Percentiles rank a stretch among this genome's conserved stretches.
Evolutionary conservation across 2,113 vertebrate species (phyloP).

Genomic region (Oophaga pumilio): DNA sequence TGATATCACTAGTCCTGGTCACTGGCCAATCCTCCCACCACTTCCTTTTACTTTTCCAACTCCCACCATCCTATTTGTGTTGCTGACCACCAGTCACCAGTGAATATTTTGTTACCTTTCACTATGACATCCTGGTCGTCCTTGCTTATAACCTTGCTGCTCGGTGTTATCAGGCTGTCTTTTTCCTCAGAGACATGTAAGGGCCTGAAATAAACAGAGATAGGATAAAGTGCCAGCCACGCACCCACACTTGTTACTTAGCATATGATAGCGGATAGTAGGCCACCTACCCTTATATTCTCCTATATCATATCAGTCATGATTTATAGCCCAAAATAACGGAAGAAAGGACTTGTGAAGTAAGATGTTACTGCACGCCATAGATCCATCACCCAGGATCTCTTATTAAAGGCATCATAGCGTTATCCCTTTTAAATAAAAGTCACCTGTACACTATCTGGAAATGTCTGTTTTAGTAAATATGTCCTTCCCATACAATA

Average conservation of each 20-base stretch:
- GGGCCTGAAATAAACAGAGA: constrained; percentile 63
- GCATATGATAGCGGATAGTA: background rate
- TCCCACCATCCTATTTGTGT: background rate
- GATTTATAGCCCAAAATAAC: background rate
- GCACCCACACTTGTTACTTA: constrained; percentile 4
- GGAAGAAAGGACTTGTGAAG: background rate
- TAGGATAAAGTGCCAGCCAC: background rate
- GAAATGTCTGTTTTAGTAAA: too few species aligned
- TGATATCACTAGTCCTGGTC: background rate
- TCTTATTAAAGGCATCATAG: background rate
- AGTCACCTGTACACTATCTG: too few species aligned
- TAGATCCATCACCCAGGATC: background rate
- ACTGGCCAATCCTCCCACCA: background rate
- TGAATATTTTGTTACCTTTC: constrained; percentile 77
- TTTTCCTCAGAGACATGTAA: constrained; percentile 84
- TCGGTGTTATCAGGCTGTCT: constrained; percentile 86
- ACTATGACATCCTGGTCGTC: constrained; percentile 83
- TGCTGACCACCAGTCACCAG: background rate
- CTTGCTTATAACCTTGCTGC: constrained; percentile 76
- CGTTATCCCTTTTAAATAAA: background rate
- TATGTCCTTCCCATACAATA: too few species aligned
- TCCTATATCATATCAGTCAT: background rate
- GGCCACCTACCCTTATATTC: background rate
- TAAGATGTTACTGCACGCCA: background rate
- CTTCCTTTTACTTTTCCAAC: background rate